These are phyloP conservation scores for Onychomys leucogaster DNA, from an alignment of 2,797 vertebrate genomes.

Conservation along the genomic window DNA sequence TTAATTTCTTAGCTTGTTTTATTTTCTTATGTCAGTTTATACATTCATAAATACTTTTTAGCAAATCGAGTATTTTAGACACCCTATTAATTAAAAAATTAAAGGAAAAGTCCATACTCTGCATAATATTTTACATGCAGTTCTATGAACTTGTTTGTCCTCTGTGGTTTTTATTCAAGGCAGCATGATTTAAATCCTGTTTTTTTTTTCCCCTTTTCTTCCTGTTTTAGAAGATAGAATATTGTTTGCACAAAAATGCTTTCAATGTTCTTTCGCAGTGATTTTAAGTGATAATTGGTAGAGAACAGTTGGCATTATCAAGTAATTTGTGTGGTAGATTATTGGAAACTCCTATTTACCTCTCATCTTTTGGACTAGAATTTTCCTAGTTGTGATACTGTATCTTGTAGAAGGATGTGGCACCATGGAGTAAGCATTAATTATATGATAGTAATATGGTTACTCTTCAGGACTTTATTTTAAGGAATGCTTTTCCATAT, in stretches of 20 bases:
- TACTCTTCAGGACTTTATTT: neutral
- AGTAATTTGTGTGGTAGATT: neutral
- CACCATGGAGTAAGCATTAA: neutral
- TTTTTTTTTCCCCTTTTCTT: neutral
- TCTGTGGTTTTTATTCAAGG: neutral
- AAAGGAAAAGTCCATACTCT: neutral
- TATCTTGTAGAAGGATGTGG: neutral
- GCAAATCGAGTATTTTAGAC: neutral
- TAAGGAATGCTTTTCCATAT: slow-evolving; percentile 9
- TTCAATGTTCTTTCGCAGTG: slow-evolving; percentile 20
- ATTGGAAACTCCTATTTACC: neutral
- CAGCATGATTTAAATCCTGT: neutral
- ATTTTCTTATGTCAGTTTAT: slow-evolving; percentile 24
- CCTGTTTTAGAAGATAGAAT: neutral
- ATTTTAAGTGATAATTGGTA: neutral
- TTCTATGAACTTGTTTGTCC: neutral
- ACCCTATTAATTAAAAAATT: slow-evolving; percentile 24
- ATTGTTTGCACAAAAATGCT: slow-evolving; percentile 16
- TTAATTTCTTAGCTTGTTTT: slow-evolving; percentile 44
- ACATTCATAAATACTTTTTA: slow-evolving; percentile 4
- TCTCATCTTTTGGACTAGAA: neutral
- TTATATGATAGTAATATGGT: neutral
- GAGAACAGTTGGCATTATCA: neutral
- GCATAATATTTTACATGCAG: neutral
- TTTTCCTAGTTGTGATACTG: neutral